phyloP scores from a whole-genome alignment of 1,140 invertebrate genomes.

The Eurosta solidaginis region DNA sequence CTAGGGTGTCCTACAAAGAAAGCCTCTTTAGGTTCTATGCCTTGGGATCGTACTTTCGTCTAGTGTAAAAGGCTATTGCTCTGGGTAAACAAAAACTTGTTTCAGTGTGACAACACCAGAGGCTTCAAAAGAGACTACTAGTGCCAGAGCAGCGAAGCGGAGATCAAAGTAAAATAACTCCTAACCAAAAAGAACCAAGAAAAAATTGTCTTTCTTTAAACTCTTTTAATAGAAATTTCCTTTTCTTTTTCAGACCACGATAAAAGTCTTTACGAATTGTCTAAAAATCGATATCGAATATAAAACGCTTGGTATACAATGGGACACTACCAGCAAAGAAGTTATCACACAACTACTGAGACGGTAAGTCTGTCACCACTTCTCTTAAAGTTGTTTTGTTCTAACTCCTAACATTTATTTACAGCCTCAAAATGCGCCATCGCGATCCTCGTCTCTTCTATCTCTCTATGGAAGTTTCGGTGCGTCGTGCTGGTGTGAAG shows the following conservation, averaged over 20 bases:
- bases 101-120: too few relatives aligned
- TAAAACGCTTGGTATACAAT: constrained; percentile 86
- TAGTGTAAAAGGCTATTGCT: too few relatives aligned
- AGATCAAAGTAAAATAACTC: too few relatives aligned
- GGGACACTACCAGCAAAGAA: constrained; percentile 83
- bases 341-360: constrained; percentile 82
- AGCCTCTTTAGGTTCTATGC: too few relatives aligned
- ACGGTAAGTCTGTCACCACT: constrained; percentile 67
- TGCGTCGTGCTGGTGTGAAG: constrained; percentile 77
- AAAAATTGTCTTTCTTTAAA: too few relatives aligned
- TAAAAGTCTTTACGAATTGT: constrained; percentile 88
- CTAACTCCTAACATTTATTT: neutral
- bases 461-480: constrained; percentile 90
- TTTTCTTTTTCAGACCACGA: constrained; percentile 74
- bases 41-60: too few relatives aligned
- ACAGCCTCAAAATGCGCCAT: constrained; percentile 76
- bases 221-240: neutral
- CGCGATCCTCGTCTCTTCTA: constrained; percentile 91
- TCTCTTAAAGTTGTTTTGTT: too few relatives aligned
- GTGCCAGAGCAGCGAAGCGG: too few relatives aligned
- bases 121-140: too few relatives aligned
- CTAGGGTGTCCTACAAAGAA: too few relatives aligned
- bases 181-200: too few relatives aligned
- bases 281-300: constrained; percentile 90
- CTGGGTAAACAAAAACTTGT: too few relatives aligned